A percentile compares a stretch with the other conserved stretches of the same genome.
phyloP scores from a whole-genome alignment of 2,113 vertebrate genomes.

The Gobiocypris rarus region DNA sequence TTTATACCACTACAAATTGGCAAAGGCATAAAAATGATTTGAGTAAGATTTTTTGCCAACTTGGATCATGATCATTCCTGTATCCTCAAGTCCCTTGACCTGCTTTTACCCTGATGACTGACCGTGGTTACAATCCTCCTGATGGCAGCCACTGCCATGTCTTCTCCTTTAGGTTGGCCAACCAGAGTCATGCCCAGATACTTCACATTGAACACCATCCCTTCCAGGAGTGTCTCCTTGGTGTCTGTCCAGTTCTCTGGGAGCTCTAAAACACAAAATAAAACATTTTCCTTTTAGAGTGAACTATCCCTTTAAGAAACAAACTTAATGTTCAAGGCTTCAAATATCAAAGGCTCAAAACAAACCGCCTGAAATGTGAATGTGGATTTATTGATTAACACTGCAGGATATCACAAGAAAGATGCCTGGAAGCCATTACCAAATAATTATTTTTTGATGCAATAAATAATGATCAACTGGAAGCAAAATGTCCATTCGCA shows the following conservation, averaged over 20 bases:
- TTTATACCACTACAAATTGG: background rate
- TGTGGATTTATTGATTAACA: conserved; percentile 1
- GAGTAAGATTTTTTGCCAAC: background rate
- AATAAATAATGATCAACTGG: background rate
- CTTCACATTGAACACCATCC: conserved; percentile 89
- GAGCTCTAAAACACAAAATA: conserved; percentile 74
- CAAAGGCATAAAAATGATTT: background rate
- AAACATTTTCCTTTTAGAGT: background rate
- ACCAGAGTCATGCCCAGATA: conserved; percentile 91
- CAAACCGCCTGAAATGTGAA: background rate
- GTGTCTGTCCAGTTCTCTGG: conserved; percentile 88
- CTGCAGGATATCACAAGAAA: background rate
- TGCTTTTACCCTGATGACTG: conserved; percentile 50
- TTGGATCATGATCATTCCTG: background rate
- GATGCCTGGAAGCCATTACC: background rate
- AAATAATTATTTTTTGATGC: background rate
- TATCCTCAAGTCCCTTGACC: background rate
- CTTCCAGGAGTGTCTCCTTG: conserved; percentile 86
- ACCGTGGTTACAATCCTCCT: conserved; percentile 85
- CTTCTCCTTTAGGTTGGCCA: conserved; percentile 89
- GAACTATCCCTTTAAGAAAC: background rate
- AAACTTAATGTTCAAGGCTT: background rate
- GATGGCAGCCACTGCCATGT: conserved; percentile 89
- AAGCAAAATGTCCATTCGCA: background rate
- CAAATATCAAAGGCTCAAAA: background rate